phyloP scores from a whole-genome alignment of 2,888 invertebrate genomes.

The Palloptera scutellata region DNA sequence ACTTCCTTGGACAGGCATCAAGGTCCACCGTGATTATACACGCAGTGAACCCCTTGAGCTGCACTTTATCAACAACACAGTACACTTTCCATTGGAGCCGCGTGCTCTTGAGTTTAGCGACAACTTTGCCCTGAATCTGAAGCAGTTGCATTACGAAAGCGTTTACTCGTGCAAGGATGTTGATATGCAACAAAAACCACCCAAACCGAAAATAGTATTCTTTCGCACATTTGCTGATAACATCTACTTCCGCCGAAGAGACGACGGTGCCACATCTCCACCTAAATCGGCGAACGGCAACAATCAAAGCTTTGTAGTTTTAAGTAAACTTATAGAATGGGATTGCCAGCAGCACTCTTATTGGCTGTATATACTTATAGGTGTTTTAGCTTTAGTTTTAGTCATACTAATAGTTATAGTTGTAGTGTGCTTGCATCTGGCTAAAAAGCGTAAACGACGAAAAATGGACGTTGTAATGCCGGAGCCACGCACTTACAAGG shows the following conservation, averaged over 20 bases:
- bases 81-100: conserved; percentile 46
- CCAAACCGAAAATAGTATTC: conserved; percentile 53
- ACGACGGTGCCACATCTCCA: background rate
- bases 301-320: conserved; percentile 44
- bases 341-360: conserved; percentile 55
- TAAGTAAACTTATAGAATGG: conserved; percentile 53
- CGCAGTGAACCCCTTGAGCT: conserved; percentile 59
- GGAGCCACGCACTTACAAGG: conserved; percentile 82
- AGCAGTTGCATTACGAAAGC: conserved; percentile 54
- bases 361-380: conserved; percentile 64
- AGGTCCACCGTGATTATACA: conserved; percentile 55
- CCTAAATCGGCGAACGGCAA: conserved; percentile 22
- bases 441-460: conserved; percentile 69
- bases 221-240: conserved; percentile 54
- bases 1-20: conserved; percentile 44
- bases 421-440: conserved; percentile 65
- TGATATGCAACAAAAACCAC: conserved; percentile 47
- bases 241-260: conserved; percentile 48
- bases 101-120: conserved; percentile 54
- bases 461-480: conserved; percentile 77
- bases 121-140: conserved; percentile 55
- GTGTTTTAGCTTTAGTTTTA: conserved; percentile 65
- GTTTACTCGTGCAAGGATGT: conserved; percentile 54
- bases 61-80: conserved; percentile 58
- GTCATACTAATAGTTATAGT: conserved; percentile 63